Evolutionary conservation across 1,140 invertebrate species (phyloP), one percentile per base, ranked within the genome.

Genomic region (Nephotettix cincticeps): DNA sequence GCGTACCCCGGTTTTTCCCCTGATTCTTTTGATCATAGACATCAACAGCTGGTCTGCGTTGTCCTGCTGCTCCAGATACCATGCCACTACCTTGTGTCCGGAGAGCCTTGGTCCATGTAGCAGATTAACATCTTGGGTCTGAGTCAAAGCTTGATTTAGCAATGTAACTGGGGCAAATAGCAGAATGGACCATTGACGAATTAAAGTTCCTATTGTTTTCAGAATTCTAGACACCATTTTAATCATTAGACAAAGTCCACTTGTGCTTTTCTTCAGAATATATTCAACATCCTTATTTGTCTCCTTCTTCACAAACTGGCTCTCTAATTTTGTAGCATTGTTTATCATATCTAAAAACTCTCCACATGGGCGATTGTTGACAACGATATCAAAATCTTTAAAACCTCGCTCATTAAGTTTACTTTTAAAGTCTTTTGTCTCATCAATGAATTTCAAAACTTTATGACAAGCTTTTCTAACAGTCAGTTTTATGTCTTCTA

Each of bases 11-110:
- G 75, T 71, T 27, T 77, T 69, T 56, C 71, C 74, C 17, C 77
- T 74, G 70, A 83, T 83, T 65, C 82, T 79, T 65, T 80, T 77
- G 74, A 82, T 82, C 4, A 82, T 77, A 73, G 79, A 79, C 17
- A 65, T 29, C 28, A 81, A 75, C 40, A 81, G 72, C 72, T 81
- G 77, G 54, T 80, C 76, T 32, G 80, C 75, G 0, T 77, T 75
- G 25, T 80, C 72, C 36, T 78, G 79, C 25, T 70, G 36, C 47
- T 70, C 69, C 1, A 61, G 64, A 64, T 70, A 61, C 82, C 82
- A 83, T 66, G 77, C 79, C 28, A 79, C 79, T 40, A 78, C 54
- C 72, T 81, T 83, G 58, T 78, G 76, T 1, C 80, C 80, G 17
- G 71, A 70, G 64, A 83, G 76, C 56, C 66, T 40, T n/a, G 80